Evolutionary conservation across 1,140 invertebrate species (phyloP), one percentile per base, ranked within the genome.

Genomic region (Drosophila willistoni): DNA sequence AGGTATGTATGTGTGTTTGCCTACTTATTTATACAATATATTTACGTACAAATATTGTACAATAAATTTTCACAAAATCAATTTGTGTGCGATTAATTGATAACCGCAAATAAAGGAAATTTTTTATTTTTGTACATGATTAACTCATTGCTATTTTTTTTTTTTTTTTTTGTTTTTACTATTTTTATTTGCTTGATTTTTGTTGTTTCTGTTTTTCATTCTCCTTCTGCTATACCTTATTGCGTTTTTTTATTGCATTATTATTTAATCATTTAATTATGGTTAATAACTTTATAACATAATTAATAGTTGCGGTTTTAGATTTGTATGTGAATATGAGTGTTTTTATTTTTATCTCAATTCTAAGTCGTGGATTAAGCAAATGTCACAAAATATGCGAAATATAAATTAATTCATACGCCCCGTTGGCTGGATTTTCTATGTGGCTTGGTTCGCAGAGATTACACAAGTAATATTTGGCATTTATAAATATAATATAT

Each of bases 231-330:
- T 17, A 39, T 14, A 41, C 36, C 51, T n/a, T 63, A 42, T 41
- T 47, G 55, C 63, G n/a, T 62, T 42, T 54, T 56, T 36, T 67
- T 6, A 71, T 47, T 29, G 29, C 6, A 29, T 29, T 29, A 73
- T 73, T 73, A 70, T 81, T 73, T 84, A 81, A 85, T 84, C 81
- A 81, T 76, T 79, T 73, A 81, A 77, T 64, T 85, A 73, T 73
- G 63, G 77, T 76, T 76, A 71, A 77, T 85, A 81, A 84, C 80
- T 51, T 84, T 85, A 80, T 80, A 60, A 64, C 77, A 84, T 34
- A 14, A 59, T 59, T 59, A 36, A 36, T 19, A 22, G 13, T 62
- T 36, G 29, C 19, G 29, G 19, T 9, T 29, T 2, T 7, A 19
- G 42, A 2, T 47, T 14, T 44, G 13, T 14, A 4, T 44, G 41